Base-by-base conservation (phyloP, 1,140 invertebrate species). In the Teleopsis dalmanni region DNA sequence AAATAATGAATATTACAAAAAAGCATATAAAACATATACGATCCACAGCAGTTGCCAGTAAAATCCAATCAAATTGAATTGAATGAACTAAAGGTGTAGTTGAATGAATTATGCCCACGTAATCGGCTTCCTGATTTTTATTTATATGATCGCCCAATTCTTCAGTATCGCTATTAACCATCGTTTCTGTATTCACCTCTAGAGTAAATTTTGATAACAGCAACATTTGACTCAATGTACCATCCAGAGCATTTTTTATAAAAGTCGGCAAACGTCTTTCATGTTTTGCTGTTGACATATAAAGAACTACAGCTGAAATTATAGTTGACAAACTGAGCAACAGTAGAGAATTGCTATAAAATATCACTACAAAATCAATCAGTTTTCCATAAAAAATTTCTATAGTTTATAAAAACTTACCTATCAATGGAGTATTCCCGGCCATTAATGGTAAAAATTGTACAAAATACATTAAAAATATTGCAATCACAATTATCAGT, bases 401-500 rank as follows among this genome's bases (percentile, higher is more conserved):
- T n/a, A 26, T 37, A 25, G 13, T 36, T 35, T 26, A 16, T 18
- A 46, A 26, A 44, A 13, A 37, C 62, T 65, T 70, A 85, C 82
- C 79, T 41, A 85, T 75, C 21, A 83, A 65, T 14, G 83, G 83
- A 36, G 81, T 76, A 52, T 78, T 76, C 4, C 73, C 67, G n/a
- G 78, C 76, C 54, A 80, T 72, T 2, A 78, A 64, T 3, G 82
- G 81, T 31, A 84, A 56, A 60, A 77, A 75, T 8, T 77, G 72
- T 11, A 77, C 75, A 54, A 84, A 81, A 64, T 81, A 83, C 55
- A 80, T 72, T 37, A 85, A 67, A 58, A 79, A 82, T 14, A 81
- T 69, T 9, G 73, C 75, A 29, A 80, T 76, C 26, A 83, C 71
- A 0, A 83, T 55, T 11, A 76, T 73, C 4, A 77, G 78, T 37